Conservation (phyloP, 2,113 vertebrate species). For the Mustela nigripes region DNA sequence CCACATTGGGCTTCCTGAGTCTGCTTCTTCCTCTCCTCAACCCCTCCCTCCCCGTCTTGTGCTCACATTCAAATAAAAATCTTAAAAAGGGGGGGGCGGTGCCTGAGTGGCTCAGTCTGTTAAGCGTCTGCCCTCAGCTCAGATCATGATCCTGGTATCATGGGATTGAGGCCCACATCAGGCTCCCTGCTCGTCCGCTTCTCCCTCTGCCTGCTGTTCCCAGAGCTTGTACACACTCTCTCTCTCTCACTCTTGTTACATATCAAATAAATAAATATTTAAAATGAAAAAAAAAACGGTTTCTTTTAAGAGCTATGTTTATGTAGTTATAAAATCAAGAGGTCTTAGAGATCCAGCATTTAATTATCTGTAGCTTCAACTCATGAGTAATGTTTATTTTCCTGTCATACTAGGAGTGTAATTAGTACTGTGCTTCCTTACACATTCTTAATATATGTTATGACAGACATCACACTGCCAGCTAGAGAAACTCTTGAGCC, state of each 20-base stretch:
- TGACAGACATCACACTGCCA: background rate
- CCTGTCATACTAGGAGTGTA: background rate
- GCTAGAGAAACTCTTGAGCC: conserved; percentile 30
- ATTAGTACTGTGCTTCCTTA: conserved; percentile 6
- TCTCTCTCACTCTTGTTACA: too few relatives aligned
- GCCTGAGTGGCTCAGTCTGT: too few relatives aligned
- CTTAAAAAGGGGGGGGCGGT: background rate
- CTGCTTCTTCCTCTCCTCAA: background rate
- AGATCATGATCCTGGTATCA: too few relatives aligned
- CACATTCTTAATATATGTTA: background rate
- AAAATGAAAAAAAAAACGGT: background rate
- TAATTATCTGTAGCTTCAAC: conserved; percentile 35
- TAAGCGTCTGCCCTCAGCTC: too few relatives aligned
- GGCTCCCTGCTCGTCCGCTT: too few relatives aligned
- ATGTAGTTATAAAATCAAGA: conserved; percentile 25
- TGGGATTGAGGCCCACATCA: too few relatives aligned
- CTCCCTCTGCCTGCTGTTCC: too few relatives aligned
- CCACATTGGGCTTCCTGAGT: background rate
- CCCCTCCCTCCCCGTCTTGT: background rate
- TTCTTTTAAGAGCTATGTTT: conserved; percentile 28
- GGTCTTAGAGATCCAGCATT: background rate
- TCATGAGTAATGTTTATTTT: conserved; percentile 44
- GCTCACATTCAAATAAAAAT: background rate
- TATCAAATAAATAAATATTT: too few relatives aligned
- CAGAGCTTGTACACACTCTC: too few relatives aligned